phyloP scores from a whole-genome alignment of 2,113 vertebrate genomes.

The Loxodonta africana region DNA sequence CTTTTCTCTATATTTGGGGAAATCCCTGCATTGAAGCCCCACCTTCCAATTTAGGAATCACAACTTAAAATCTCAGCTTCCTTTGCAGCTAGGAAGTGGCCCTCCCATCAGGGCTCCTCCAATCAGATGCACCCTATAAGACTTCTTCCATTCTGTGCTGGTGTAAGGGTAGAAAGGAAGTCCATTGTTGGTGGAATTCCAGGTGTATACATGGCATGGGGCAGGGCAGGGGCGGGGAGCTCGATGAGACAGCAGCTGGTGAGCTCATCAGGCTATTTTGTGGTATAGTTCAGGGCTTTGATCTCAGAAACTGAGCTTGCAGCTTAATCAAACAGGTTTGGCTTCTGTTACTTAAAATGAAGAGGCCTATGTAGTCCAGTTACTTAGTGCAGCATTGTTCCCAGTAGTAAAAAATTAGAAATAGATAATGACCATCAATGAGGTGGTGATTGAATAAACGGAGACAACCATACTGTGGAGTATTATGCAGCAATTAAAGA shows the following conservation, averaged over 20 bases:
- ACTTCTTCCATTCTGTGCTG: neutral
- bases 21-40: neutral
- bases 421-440: neutral
- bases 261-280: neutral
- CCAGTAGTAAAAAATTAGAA: neutral
- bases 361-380: neutral
- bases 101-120: neutral
- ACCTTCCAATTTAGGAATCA: neutral
- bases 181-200: neutral
- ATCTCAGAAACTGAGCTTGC: neutral
- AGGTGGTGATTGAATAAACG: neutral
- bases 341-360: neutral
- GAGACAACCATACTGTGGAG: neutral
- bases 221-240: no score
- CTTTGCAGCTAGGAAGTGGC: neutral
- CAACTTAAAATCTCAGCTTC: neutral
- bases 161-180: fast-evolving
- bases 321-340: neutral
- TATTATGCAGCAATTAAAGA: neutral
- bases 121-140: neutral
- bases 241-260: neutral
- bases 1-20: neutral
- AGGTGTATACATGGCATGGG: neutral
- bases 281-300: neutral
- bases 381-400: neutral